phyloP scores from a whole-genome alignment of 2,797 vertebrate genomes.

The Siniperca obscura region DNA sequence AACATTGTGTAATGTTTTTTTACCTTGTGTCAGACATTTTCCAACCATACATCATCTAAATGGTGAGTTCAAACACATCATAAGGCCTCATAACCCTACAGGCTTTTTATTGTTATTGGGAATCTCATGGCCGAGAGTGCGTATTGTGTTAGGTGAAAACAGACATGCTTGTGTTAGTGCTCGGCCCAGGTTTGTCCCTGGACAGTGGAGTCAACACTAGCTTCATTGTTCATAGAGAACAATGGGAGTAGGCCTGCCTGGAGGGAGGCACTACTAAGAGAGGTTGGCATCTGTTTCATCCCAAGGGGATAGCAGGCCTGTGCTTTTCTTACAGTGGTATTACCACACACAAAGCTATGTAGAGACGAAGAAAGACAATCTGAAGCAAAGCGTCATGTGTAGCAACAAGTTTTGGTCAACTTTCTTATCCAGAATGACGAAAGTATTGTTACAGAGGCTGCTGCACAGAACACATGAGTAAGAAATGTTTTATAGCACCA shows the following conservation, averaged over 20 bases:
- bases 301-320: not conserved
- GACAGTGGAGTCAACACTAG: slow-evolving; percentile 68
- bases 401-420: slow-evolving; percentile 13
- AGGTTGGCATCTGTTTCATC: slow-evolving; percentile 41
- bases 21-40: not conserved
- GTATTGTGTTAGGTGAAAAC: slow-evolving; percentile 49
- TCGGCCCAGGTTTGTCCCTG: slow-evolving; percentile 45
- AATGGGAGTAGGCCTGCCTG: slow-evolving; percentile 62
- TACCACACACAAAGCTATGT: slow-evolving; percentile 34
- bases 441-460: not conserved
- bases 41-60: not conserved
- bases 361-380: not conserved
- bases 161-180: slow-evolving; percentile 49
- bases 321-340: slow-evolving; percentile 25
- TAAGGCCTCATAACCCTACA: not conserved
- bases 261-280: slow-evolving; percentile 64
- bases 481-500: not conserved
- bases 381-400: slow-evolving; percentile 36
- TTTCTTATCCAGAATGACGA: not conserved
- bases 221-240: slow-evolving; percentile 73
- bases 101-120: slow-evolving; percentile 22
- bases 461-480: not conserved
- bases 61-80: not conserved
- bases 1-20: not conserved
- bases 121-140: slow-evolving; percentile 22